phyloP scores from a whole-genome alignment of 2,797 vertebrate species.

The Sebastes minor region DNA sequence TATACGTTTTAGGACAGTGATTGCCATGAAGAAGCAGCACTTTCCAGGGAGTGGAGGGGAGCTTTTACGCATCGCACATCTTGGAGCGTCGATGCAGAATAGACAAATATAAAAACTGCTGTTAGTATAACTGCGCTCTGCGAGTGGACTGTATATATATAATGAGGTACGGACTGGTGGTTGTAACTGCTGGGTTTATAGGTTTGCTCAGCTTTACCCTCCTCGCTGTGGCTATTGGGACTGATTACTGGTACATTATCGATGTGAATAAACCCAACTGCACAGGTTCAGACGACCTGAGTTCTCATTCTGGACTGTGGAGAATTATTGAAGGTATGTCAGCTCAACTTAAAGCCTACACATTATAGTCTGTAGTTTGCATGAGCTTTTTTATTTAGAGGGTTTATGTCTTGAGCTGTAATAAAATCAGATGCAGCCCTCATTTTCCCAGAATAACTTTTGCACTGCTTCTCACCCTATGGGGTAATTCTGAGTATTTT shows the following conservation, averaged over 20 bases:
- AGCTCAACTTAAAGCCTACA: neutral
- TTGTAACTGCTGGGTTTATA: constrained; percentile 75
- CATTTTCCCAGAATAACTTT: constrained; percentile 23
- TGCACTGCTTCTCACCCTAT: neutral
- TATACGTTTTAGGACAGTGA: neutral
- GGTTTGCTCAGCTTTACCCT: constrained; percentile 83
- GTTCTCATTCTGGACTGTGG: constrained; percentile 87
- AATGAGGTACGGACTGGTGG: constrained; percentile 72
- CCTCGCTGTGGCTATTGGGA: constrained; percentile 81
- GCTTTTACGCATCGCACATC: constrained; percentile 62
- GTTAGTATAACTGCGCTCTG: neutral
- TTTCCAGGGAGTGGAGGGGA: constrained; percentile 33
- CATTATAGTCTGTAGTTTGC: neutral
- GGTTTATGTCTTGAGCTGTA: neutral
- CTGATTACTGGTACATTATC: constrained; percentile 88
- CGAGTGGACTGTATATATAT: neutral
- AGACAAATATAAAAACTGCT: neutral
- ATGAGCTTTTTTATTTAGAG: neutral
- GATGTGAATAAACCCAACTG: constrained; percentile 78
- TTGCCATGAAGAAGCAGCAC: constrained; percentile 16
- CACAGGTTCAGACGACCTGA: constrained; percentile 72
- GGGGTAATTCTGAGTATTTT: neutral
- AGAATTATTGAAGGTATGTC: constrained; percentile 83
- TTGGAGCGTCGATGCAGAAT: constrained; percentile 13
- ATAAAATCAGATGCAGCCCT: neutral